Conservation (phyloP, 2,888 invertebrate species). For the Drosophila fulvimacula region DNA sequence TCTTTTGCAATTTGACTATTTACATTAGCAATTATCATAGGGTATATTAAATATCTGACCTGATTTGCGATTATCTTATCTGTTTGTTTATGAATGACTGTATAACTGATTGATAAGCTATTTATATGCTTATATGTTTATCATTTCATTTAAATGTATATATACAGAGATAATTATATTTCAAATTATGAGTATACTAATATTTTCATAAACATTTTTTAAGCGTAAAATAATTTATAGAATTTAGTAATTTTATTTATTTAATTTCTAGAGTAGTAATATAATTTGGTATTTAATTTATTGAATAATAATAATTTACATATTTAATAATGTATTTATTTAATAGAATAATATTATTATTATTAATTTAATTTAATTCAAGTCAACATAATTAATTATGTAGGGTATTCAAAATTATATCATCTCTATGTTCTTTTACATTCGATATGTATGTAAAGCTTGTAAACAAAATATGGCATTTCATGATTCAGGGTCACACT, state of each 20-base stretch:
- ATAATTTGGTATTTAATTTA: too few relatives aligned
- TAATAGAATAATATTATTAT: too few relatives aligned
- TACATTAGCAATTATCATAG: not conserved
- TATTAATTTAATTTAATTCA: too few relatives aligned
- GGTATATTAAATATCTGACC: not conserved
- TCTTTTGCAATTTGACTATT: slow-evolving; percentile 2
- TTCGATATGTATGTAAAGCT: not conserved
- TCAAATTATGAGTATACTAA: not conserved
- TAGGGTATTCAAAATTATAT: slow-evolving; percentile 20
- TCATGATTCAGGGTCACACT: slow-evolving; percentile 34
- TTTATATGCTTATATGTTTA: not conserved
- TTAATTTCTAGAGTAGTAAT: too few relatives aligned
- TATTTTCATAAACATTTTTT: not conserved
- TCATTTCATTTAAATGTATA: not conserved
- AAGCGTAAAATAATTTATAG: too few relatives aligned
- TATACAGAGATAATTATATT: not conserved
- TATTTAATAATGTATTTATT: too few relatives aligned
- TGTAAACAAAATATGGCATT: slow-evolving; percentile 20
- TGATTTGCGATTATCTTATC: not conserved
- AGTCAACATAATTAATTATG: not conserved
- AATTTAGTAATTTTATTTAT: too few relatives aligned
- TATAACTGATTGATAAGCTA: not conserved
- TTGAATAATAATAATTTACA: too few relatives aligned
- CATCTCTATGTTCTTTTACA: not conserved
- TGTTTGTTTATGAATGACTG: not conserved